Base-by-base conservation (phyloP, 2,888 invertebrate species). In the Ornithoptera alexandrae region DNA sequence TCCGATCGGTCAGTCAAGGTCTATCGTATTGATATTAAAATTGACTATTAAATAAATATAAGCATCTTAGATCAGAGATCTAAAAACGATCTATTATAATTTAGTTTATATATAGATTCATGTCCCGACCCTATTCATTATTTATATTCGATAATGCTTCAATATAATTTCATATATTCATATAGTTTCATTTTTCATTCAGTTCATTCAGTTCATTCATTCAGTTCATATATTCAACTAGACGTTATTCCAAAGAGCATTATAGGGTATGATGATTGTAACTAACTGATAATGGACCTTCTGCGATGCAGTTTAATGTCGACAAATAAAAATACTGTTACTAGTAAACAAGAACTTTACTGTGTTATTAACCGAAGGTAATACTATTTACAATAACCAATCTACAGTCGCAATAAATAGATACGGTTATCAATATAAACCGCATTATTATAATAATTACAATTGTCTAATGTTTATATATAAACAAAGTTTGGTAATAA, bases 321-420 rank as follows among this genome's bases (percentile, higher is more conserved):
- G 79, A 80, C 81, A 82, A 80, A 79, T 81, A 78, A 75, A 72
- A 58, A 70, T 69, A 53, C 59, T 63, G 70, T 53, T 58, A 67
- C 62, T 65, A 68, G 69, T 65, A 65, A 66, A 71, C 69, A 70
- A 69, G 36, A 72, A 74, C 70, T 70, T 53, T 72, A 69, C 36
- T 79, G 76, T 75, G 78, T 83, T 83, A 85, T 84, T 85, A 86
- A 71, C 68, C 67, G 71, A 69, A 84, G 84, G 86, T 80, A 83
- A 85, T 84, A 84, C 84, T 84, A 84, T 88, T 86, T 81, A 76
- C 85, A 88, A 89, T 89, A 88, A 86, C 84, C 78, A 85, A 89
- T 89, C 89, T 88, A 83, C 82, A 86, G 81, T 79, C 77, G 85
- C 84, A 88, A 87, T 89, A 89, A 90, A 87, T 85, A 88, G 83